Evolutionary conservation across 2,888 invertebrate species (phyloP).

Genomic region (Rhingia campestris): DNA sequence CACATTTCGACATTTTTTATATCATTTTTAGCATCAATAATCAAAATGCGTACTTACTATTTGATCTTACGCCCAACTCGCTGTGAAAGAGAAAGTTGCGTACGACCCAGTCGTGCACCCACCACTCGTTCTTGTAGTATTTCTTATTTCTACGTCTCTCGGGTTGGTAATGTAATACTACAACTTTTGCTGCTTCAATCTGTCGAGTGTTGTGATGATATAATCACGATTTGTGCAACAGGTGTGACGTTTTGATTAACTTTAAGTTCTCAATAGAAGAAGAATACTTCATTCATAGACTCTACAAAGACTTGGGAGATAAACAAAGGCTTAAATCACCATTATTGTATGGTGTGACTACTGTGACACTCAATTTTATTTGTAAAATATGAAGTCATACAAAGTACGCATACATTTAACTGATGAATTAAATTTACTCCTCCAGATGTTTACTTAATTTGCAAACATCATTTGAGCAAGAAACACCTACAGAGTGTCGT

Average conservation of each 20-base stretch:
- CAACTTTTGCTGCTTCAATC: constrained; percentile 12
- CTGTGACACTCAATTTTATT: constrained; percentile 7
- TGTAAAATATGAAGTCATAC: too few relatives aligned
- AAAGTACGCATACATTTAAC: constrained; percentile 4
- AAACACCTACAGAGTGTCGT: constrained; percentile 23
- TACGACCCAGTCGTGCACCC: too few relatives aligned
- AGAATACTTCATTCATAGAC: constrained; percentile 43
- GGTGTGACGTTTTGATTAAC: constrained; percentile 50
- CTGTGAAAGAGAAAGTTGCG: too few relatives aligned
- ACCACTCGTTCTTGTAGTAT: too few relatives aligned
- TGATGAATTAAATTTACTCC: constrained; percentile 21
- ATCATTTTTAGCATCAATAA: too few relatives aligned
- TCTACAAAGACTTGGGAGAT: constrained; percentile 19
- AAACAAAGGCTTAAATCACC: neutral
- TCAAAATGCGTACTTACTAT: too few relatives aligned
- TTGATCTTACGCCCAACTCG: too few relatives aligned
- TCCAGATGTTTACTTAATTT: constrained; percentile 37
- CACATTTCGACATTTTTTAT: too few relatives aligned
- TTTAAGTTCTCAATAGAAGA: constrained; percentile 17
- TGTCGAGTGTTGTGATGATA: constrained; percentile 41
- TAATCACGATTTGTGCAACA: constrained; percentile 49
- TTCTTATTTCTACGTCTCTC: constrained; percentile 15
- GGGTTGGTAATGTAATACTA: constrained; percentile 32
- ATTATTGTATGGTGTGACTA: neutral
- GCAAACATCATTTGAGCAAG: constrained; percentile 17